Evolutionary conservation across 23 tunicate species (phyloP).

Genomic region (Ciona savignyi): DNA sequence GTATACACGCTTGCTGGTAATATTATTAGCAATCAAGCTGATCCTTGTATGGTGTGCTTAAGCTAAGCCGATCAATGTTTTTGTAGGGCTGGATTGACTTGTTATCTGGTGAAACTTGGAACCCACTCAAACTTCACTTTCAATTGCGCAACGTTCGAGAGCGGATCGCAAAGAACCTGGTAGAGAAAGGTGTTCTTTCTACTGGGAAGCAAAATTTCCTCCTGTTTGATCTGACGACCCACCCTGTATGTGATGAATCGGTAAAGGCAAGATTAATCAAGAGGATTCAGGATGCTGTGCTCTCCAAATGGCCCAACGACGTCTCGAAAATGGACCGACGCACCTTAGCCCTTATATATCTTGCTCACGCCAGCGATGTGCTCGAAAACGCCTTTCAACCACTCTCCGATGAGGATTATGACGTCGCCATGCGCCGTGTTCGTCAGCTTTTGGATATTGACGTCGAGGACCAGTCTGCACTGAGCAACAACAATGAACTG

Average conservation of each 20-base stretch:
- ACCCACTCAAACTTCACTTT: constrained; percentile 87
- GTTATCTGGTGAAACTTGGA: constrained; percentile 99
- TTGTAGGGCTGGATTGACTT: constrained; percentile 92
- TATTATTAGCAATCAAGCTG: not conserved
- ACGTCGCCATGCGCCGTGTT: constrained; percentile 95
- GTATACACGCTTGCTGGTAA: not conserved
- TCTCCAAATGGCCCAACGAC: constrained; percentile 98
- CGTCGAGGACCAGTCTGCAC: constrained; percentile 79
- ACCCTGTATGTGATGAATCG: constrained; percentile 73
- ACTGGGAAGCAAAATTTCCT: constrained; percentile 97
- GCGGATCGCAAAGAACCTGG: constrained; percentile 93
- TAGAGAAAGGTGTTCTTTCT: constrained; percentile 93
- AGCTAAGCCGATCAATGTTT: not conserved
- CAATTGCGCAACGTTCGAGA: constrained; percentile 96
- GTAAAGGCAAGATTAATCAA: constrained; percentile 71
- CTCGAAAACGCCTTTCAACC: constrained; percentile 98
- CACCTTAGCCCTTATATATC: constrained; percentile 83
- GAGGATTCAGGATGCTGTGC: constrained; percentile 94
- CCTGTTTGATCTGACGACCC: constrained; percentile 98
- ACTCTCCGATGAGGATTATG: constrained; percentile 95
- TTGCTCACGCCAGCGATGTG: constrained; percentile 97
- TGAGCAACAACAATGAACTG: constrained; percentile 58
- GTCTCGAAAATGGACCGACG: constrained; percentile 94
- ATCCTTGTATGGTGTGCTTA: not conserved
- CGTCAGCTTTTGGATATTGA: constrained; percentile 82